phyloP scores from a whole-genome alignment of 2,113 vertebrate species.

The Propithecus coquereli region DNA sequence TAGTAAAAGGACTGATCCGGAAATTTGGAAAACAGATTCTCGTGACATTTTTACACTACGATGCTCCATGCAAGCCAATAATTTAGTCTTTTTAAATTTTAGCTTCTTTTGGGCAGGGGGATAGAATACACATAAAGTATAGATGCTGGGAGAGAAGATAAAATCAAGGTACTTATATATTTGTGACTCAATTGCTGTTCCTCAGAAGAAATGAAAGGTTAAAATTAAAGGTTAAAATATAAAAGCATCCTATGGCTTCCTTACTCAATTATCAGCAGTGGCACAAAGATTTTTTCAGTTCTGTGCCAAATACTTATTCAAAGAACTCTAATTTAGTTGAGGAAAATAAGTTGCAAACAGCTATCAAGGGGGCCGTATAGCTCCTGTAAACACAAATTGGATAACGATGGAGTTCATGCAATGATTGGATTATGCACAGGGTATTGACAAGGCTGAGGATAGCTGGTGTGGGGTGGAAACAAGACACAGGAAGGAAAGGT shows the following conservation, averaged over 20 bases:
- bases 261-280: neutral
- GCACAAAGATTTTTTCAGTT: neutral
- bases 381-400: neutral
- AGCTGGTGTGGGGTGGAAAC: neutral
- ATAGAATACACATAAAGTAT: neutral
- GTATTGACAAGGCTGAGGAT: neutral
- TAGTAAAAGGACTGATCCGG: neutral
- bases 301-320: neutral
- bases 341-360: neutral
- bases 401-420: neutral
- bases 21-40: neutral
- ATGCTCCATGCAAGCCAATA: neutral
- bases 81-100: neutral
- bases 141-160: neutral
- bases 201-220: neutral
- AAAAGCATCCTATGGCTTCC: neutral
- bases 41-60: neutral
- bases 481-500: neutral
- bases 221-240: neutral
- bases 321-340: neutral
- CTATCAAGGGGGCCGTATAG: neutral
- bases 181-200: neutral
- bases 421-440: neutral
- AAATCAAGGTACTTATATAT: conserved; percentile 17
- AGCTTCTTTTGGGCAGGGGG: neutral